Evolutionary conservation across 2,113 vertebrate genomes (phyloP).

Genomic region (Dendropsophus ebraccatus): DNA sequence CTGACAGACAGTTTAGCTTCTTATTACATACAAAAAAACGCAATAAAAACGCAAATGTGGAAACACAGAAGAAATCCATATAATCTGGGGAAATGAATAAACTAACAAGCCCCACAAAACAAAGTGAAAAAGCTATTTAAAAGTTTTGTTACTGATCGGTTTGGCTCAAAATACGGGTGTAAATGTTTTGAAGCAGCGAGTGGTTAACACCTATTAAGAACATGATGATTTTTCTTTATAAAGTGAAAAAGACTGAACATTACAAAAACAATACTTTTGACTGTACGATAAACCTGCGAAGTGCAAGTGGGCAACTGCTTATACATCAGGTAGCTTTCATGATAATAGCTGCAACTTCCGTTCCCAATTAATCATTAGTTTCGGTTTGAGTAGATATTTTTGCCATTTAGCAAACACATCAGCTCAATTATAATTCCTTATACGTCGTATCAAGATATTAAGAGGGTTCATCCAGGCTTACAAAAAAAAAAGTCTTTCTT

Average conservation of each 20-base stretch:
- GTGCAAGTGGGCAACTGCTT: constrained; percentile 9
- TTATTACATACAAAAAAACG: too few relatives aligned
- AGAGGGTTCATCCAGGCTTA: too few relatives aligned
- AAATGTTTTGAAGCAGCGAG: neutral
- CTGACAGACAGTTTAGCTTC: too few relatives aligned
- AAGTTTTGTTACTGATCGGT: neutral
- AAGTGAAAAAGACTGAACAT: neutral
- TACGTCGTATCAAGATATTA: neutral
- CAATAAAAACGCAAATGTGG: too few relatives aligned
- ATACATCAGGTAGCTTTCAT: constrained; percentile 17
- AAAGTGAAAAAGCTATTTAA: neutral
- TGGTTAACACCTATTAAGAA: constrained; percentile 11
- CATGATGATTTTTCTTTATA: neutral
- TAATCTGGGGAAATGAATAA: neutral
- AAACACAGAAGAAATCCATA: neutral
- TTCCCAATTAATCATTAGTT: constrained; percentile 56
- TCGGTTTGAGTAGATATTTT: constrained; percentile 41
- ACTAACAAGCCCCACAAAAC: neutral
- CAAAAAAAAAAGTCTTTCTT: too few relatives aligned
- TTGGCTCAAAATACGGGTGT: neutral
- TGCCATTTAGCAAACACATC: neutral
- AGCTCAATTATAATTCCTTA: neutral
- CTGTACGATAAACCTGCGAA: neutral
- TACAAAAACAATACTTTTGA: neutral
- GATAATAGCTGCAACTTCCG: constrained; percentile 44